phyloP scores from a whole-genome alignment of 2,797 vertebrate genomes.

The Urophycis tenuis region DNA sequence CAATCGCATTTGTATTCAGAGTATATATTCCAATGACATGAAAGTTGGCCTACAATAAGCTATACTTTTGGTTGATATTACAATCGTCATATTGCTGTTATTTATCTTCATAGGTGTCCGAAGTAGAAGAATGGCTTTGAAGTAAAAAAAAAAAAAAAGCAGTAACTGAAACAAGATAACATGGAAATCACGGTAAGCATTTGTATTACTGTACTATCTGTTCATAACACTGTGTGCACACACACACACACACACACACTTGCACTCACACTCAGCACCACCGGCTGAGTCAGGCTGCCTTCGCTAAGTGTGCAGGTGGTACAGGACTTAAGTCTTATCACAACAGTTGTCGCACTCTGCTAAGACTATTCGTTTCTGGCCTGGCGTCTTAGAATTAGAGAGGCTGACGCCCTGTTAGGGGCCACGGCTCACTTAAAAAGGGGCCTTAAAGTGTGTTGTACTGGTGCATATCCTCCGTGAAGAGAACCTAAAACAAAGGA shows the following conservation, averaged over 20 bases:
- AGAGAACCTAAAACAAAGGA: not conserved
- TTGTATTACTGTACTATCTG: not conserved
- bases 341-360: slow-evolving; percentile 13
- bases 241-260: too few relatives aligned
- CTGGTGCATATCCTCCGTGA: not conserved
- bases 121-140: slow-evolving; percentile 35
- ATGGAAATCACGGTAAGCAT: slow-evolving; percentile 64
- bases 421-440: not conserved
- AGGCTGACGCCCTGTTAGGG: not conserved
- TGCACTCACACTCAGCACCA: not conserved
- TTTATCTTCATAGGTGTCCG: slow-evolving; percentile 37
- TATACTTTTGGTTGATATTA: slow-evolving; percentile 1
- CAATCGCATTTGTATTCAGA: not conserved
- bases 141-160: slow-evolving; percentile 21
- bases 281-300: slow-evolving; percentile 28
- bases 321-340: slow-evolving; percentile 31
- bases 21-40: not conserved
- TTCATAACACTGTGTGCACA: not conserved
- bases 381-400: not conserved
- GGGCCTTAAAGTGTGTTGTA: not conserved
- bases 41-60: not conserved
- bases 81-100: not conserved
- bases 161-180: slow-evolving; percentile 1
- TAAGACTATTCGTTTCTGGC: not conserved
- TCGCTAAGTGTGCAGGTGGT: slow-evolving; percentile 49